These are phyloP conservation scores for Eucidaris tribuloides DNA, from an alignment of 35 echinoderm and acorn worm genomes.

Conservation along the genomic window DNA sequence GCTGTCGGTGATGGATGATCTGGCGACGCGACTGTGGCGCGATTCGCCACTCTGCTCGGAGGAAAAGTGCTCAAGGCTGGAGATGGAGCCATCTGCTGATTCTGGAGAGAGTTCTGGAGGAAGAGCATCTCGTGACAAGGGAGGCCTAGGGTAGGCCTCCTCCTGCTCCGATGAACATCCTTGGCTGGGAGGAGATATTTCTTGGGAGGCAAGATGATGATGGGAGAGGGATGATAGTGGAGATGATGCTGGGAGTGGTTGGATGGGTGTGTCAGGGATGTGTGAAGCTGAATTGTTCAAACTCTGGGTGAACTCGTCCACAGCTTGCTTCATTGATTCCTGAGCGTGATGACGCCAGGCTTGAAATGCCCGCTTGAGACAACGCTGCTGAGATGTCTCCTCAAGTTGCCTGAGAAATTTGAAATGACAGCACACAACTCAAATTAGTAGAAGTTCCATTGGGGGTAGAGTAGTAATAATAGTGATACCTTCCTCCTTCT, in stretches of 20 bases:
- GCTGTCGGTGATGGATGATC: slow-evolving; percentile 20
- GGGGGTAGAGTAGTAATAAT: too few species aligned
- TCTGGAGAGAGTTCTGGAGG: not conserved
- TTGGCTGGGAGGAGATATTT: not conserved
- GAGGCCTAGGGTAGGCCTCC: not conserved
- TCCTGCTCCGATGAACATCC: not conserved
- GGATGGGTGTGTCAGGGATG: too few species aligned
- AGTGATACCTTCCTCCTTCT: too few species aligned
- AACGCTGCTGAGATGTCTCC: not conserved
- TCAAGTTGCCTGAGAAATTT: not conserved
- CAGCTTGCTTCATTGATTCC: not conserved
- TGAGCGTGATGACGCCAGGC: not conserved
- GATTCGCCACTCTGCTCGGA: not conserved
- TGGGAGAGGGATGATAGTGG: not conserved
- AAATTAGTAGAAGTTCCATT: too few species aligned
- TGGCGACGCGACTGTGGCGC: not conserved
- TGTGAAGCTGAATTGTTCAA: not conserved
- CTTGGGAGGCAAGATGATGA: not conserved
- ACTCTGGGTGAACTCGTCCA: not conserved
- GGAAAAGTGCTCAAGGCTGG: not conserved
- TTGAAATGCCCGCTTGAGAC: not conserved
- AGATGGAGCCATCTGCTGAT: not conserved
- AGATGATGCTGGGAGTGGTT: not conserved
- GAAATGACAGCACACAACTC: too few species aligned
- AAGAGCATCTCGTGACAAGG: not conserved